Conservation (phyloP, 2,888 invertebrate genomes). For the Eristalinus sepulchralis region DNA sequence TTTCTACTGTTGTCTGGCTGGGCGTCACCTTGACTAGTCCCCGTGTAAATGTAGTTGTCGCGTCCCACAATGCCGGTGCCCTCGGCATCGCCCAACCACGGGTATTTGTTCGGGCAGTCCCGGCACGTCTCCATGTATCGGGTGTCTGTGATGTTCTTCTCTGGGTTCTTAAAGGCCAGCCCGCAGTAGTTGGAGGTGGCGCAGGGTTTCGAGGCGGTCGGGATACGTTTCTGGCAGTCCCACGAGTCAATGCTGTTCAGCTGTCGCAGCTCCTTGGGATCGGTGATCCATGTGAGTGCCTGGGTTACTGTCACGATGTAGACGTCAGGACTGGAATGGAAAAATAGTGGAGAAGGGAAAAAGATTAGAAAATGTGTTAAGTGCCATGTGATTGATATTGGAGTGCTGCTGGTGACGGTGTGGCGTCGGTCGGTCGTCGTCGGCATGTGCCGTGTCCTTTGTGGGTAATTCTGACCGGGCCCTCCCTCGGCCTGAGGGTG, state of each 20-base stretch:
- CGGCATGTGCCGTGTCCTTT: not conserved
- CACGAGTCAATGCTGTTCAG: slow-evolving; percentile 89
- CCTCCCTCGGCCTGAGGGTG: not conserved
- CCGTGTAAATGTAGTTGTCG: slow-evolving; percentile 85
- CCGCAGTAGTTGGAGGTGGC: slow-evolving; percentile 92
- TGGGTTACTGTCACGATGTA: slow-evolving; percentile 94
- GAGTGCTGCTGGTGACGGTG: not conserved
- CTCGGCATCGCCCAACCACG: slow-evolving; percentile 93
- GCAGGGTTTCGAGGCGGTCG: slow-evolving; percentile 88
- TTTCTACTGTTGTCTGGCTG: slow-evolving; percentile 55
- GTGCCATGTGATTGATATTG: slow-evolving; percentile 48
- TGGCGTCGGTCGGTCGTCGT: not conserved
- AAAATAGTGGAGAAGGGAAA: slow-evolving; percentile 31
- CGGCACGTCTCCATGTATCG: slow-evolving; percentile 94
- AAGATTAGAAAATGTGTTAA: slow-evolving; percentile 52
- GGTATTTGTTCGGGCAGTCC: slow-evolving; percentile 92
- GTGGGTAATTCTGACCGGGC: not conserved
- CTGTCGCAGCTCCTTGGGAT: slow-evolving; percentile 87
- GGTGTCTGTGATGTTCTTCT: slow-evolving; percentile 89
- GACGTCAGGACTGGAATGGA: slow-evolving; percentile 87
- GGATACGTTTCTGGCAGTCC: slow-evolving; percentile 89
- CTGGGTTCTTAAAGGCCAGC: slow-evolving; percentile 88
- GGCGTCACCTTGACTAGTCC: slow-evolving; percentile 68
- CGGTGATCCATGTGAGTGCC: slow-evolving; percentile 94
- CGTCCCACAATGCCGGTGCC: slow-evolving; percentile 90